Percentiles rank a stretch among this genome's conserved stretches.
phyloP scores from a whole-genome alignment of 64 coral and sea anemone genomes.

The Actinia tenebrosa region DNA sequence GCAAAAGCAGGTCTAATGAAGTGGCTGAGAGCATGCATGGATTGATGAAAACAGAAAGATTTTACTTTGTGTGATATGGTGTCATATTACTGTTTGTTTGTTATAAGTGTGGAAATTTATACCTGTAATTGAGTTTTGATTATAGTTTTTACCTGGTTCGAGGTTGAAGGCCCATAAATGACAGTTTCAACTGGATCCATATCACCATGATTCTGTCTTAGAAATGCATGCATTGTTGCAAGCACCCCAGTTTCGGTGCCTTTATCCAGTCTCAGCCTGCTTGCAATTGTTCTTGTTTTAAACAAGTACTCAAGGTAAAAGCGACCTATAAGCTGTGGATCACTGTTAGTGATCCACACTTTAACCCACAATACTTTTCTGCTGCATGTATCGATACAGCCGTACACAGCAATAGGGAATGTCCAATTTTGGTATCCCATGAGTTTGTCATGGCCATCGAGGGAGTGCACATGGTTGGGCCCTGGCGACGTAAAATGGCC shows the following conservation, averaged over 20 bases:
- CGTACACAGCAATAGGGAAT: conserved; percentile 37
- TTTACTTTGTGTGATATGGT: too few species aligned
- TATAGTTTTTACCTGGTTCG: conserved; percentile 29
- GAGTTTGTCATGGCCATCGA: conserved; percentile 32
- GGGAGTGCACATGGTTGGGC: conserved; percentile 20
- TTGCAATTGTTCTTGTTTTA: conserved; percentile 4
- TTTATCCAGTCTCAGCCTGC: conserved; percentile 24
- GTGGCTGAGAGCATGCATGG: too few species aligned
- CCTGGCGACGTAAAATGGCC: conserved; percentile 27
- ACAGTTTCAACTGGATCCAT: conserved; percentile 20
- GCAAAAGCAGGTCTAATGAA: too few species aligned
- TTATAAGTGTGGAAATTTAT: not conserved
- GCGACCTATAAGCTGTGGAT: conserved; percentile 30
- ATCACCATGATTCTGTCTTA: conserved; percentile 27
- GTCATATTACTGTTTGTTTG: not conserved
- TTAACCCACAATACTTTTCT: conserved; percentile 6
- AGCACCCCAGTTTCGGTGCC: conserved; percentile 41
- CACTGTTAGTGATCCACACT: conserved; percentile 15
- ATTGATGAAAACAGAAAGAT: too few species aligned
- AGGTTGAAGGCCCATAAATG: conserved; percentile 31
- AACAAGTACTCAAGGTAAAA: conserved; percentile 32
- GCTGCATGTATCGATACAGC: conserved; percentile 31
- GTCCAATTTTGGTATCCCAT: conserved; percentile 28
- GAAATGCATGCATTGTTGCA: conserved; percentile 47
- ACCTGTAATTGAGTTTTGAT: too few species aligned